Evolutionary conservation across 2,797 vertebrate species (phyloP).

Genomic region (Anisognathus igniventris): DNA sequence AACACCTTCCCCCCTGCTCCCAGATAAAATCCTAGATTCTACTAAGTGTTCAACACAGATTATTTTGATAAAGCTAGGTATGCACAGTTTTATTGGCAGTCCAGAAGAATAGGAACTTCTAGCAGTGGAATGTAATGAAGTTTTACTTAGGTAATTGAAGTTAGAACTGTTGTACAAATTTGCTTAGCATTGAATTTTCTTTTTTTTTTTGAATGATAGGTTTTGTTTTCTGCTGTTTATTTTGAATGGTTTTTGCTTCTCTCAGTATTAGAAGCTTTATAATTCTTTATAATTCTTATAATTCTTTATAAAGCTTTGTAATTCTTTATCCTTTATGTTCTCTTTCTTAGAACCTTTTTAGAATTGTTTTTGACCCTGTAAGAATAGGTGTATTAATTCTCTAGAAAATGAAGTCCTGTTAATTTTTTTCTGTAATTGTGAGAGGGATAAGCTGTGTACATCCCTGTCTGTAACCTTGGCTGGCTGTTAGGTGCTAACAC

Average conservation of each 20-base stretch:
- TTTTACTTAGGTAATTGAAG: background rate
- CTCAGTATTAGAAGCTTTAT: background rate
- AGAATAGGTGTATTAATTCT: background rate
- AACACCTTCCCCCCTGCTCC: accelerated
- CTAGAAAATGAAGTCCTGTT: background rate
- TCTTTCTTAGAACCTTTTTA: background rate
- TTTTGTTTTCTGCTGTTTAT: background rate
- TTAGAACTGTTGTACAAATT: background rate
- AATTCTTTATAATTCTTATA: background rate
- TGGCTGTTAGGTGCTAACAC: background rate
- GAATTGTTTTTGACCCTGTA: background rate
- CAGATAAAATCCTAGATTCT: background rate
- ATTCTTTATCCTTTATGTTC: background rate
- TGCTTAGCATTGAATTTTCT: background rate
- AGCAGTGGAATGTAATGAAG: background rate
- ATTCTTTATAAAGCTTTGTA: background rate
- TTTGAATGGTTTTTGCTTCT: background rate
- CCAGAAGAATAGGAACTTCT: background rate
- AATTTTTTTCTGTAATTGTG: background rate
- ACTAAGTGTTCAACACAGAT: background rate
- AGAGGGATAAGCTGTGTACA: background rate
- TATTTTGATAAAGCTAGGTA: background rate
- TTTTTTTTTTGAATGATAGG: background rate
- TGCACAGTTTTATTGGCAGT: background rate
- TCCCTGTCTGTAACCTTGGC: background rate